Base-by-base conservation (phyloP, 2,888 invertebrate species). In the Troglohyphantes excavatus region DNA sequence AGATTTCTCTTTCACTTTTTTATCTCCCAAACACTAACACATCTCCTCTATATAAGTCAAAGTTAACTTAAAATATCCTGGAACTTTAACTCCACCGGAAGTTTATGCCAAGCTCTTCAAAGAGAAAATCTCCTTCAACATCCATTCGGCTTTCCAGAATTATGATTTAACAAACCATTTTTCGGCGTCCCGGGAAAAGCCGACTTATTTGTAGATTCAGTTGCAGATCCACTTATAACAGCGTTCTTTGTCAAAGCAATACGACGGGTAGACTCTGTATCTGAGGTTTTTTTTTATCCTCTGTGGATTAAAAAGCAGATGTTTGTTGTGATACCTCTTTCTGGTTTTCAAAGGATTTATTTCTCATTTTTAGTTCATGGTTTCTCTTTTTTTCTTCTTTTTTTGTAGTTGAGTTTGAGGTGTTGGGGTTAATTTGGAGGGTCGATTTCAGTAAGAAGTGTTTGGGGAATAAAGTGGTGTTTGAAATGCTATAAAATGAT, bases 311-410 rank as follows among this genome's bases (percentile, higher is more conserved):
- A 75, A 59, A 72, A 21, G 29, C 29, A 61, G 33, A 26, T 72
- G 59, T 75, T 75, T 75, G 75, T 29, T 61, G 75, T 75, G 75
- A 75, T 75, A 59, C 29, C 29, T 53, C 26, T 59, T 75, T 59
- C 61, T 33, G 61, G 29, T 59, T 73, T 72, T 59, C 26, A 61
- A 75, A 61, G 61, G 59, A 65, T 65, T 33, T 75, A 46, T 72
- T 43, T 63, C 13, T 0, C 7, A 53, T 2, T 53, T 53, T 53
- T 17, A n/a, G 53, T 2, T 17, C 17, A 5, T 53, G n/a, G 53
- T 5, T n/a, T 53, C 13, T 39, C 46, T 17, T 46, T 46, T 6
- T 53, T n/a, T 53, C 17, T 53, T 39, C 46, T 17, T 46, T 46
- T 6, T 53, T n/a, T 53, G 9, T 53, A 11, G n/a, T 39, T 7